Evolutionary conservation across 2,113 vertebrate genomes (phyloP).

Genomic region (Ursus arctos): DNA sequence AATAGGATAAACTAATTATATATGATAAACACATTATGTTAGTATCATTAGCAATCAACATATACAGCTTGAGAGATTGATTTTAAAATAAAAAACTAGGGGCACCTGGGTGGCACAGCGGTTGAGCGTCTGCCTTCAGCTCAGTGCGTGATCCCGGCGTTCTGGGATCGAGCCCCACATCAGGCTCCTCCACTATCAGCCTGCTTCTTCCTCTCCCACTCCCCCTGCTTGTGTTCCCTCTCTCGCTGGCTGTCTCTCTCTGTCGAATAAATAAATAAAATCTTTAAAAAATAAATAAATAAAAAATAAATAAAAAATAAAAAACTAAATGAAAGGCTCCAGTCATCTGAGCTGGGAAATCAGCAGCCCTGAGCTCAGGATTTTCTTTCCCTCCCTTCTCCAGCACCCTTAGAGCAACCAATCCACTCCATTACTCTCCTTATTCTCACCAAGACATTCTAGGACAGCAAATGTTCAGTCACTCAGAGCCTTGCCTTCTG

Average conservation of each 20-base stretch:
- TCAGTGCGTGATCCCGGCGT: no score
- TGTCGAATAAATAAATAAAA: no score
- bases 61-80: not conserved
- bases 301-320: no score
- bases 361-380: not conserved
- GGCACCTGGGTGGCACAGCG: no score
- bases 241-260: no score
- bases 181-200: no score
- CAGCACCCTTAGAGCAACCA: not conserved
- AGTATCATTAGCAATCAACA: not conserved
- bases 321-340: not conserved
- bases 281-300: no score
- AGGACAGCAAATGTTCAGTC: no score
- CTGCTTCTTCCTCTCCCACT: no score
- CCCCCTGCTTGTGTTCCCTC: no score
- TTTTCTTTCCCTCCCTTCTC: not conserved
- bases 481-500: not conserved
- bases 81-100: not conserved
- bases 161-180: no score
- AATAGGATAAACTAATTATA: not conserved
- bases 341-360: not conserved
- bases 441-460: not conserved
- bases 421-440: accelerated
- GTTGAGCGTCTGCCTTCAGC: no score
- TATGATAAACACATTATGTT: not conserved